Evolutionary conservation across 2,113 vertebrate genomes (phyloP).

Genomic region (Myxocyprinus asiaticus): DNA sequence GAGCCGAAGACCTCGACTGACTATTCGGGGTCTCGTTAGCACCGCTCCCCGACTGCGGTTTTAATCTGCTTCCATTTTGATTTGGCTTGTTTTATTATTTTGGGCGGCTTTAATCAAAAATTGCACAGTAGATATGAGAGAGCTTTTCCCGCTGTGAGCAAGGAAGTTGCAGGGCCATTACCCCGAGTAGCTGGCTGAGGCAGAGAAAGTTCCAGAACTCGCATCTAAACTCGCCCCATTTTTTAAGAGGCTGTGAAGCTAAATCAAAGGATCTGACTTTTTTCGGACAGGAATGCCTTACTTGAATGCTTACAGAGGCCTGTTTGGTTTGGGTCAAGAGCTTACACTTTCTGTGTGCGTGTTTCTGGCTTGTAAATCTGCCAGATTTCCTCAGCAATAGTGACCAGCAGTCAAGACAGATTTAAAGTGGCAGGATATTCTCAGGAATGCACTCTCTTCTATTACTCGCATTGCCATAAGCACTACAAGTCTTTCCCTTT

Average conservation of each 20-base stretch:
- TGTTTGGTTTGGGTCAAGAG: slow-evolving; percentile 22
- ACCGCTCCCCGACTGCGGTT: slow-evolving; percentile 39
- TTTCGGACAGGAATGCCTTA: background rate
- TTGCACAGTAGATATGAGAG: slow-evolving; percentile 23
- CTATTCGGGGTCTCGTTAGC: slow-evolving; percentile 43
- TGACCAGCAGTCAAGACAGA: background rate
- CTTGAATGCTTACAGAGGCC: slow-evolving; percentile 10
- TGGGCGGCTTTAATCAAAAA: slow-evolving; percentile 26
- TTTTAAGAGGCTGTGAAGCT: slow-evolving; percentile 29
- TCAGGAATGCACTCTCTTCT: slow-evolving; percentile 11
- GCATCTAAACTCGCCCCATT: background rate
- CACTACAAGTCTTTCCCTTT: background rate
- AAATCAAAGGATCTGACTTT: slow-evolving; percentile 10
- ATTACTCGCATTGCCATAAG: slow-evolving; percentile 7
- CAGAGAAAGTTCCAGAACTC: slow-evolving; percentile 13
- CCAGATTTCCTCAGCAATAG: background rate
- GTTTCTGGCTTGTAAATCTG: slow-evolving; percentile 21
- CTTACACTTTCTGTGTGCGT: slow-evolving; percentile 15
- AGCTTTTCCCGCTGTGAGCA: slow-evolving; percentile 13
- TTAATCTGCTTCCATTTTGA: slow-evolving; percentile 32
- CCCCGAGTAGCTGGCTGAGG: background rate
- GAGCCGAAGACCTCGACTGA: background rate
- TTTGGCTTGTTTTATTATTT: slow-evolving; percentile 2
- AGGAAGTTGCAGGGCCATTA: slow-evolving; percentile 12
- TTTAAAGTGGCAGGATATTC: background rate